A percentile compares a stretch with the other conserved stretches of the same genome.
Conservation (phyloP, 2,113 vertebrate species). For the Dipodomys spectabilis region DNA sequence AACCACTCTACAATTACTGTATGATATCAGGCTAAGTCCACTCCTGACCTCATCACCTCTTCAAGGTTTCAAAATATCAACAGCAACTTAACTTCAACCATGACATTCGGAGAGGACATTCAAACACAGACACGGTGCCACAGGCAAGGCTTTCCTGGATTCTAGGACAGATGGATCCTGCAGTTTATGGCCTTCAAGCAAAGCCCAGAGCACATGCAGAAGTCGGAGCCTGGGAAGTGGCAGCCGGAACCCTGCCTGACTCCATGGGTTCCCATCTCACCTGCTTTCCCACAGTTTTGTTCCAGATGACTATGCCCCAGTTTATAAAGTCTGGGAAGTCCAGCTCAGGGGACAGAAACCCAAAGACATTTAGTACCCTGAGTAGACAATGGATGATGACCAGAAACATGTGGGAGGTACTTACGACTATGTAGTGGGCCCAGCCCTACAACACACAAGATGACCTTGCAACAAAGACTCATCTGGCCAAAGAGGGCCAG, state of each 20-base stretch:
- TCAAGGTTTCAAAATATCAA: neutral
- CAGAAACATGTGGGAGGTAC: neutral
- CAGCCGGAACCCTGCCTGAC: fast-evolving
- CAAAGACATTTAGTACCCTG: neutral
- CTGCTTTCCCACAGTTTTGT: neutral
- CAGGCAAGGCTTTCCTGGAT: neutral
- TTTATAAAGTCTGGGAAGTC: neutral
- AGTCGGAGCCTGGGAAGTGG: too few relatives aligned
- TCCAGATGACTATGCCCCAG: too few relatives aligned
- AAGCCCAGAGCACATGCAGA: too few relatives aligned
- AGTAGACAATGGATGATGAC: neutral
- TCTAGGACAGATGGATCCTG: neutral
- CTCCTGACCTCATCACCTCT: neutral
- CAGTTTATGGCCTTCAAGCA: neutral
- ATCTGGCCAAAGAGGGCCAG: fast-evolving
- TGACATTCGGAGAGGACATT: neutral
- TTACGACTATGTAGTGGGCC: neutral
- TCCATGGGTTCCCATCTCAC: fast-evolving
- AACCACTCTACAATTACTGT: neutral
- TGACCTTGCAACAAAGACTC: neutral
- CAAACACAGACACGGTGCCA: neutral
- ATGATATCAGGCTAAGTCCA: neutral
- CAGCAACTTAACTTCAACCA: neutral
- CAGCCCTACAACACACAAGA: neutral
- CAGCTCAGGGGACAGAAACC: neutral